Evolutionary conservation across 1,140 invertebrate genomes (phyloP), one percentile per base, ranked within the genome.

Genomic region (Bombus pyrosoma): DNA sequence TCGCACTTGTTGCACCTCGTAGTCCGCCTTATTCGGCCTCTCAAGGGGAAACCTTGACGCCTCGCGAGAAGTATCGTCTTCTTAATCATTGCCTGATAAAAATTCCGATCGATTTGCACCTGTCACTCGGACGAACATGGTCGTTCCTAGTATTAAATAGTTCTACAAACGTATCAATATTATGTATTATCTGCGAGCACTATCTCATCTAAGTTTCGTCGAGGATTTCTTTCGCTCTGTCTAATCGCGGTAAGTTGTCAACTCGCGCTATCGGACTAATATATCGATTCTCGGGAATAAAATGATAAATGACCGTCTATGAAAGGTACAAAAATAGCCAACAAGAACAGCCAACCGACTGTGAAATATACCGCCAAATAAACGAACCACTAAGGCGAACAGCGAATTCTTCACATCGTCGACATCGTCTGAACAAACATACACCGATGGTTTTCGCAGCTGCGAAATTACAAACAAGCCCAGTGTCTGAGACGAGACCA

Each of bases 1-100:
- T 28, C 84, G 28, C 37, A 43, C 85, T 80, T 86, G 62, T 87
- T 66, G 62, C 41, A n/a, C 37, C 41, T 64, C 68, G 41, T 59
- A 74, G 25, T 25, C 22, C 22, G 9, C 18, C 68, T 39, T 22
- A 37, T 34, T 69, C 22, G 10, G 22, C 37, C 25, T 71, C 22
- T 39, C 34, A 5, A 8, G 32, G 18, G 32, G 64, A 32, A n/a
- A 32, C 62, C 28, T 32, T 32, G 62, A 15, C n/a, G 62, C 5
- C 13, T 64, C n/a, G n/a, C n/a, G n/a, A 64, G 18, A 18, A 5
- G 13, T 6, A n/a, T 13, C 10, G 28, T 66, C 34, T 10, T 69
- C 3, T 37, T 37, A 69, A 37, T 37, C 18, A 25, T 12, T 12
- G 22, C 9, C 9, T 3, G 18, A 12, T 34, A 9, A 34, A 68